These are phyloP conservation scores for Pygoscelis antarcticus DNA, from an alignment of 2,113 vertebrate species.

Conservation along the genomic window DNA sequence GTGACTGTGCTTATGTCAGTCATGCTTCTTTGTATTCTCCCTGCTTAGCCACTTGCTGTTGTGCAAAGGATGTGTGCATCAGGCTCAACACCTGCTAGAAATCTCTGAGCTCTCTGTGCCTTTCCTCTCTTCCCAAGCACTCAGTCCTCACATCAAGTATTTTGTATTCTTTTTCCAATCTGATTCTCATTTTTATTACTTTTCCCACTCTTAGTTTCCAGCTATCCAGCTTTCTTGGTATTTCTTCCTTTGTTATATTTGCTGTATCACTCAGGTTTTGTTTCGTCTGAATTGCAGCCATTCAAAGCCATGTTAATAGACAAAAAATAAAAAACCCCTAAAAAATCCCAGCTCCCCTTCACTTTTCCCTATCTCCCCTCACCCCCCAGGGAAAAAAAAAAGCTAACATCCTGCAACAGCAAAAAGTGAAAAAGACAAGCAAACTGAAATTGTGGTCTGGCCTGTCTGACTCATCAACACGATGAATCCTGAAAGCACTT, in stretches of 20 bases:
- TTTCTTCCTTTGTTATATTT: neutral
- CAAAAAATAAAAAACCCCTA: neutral
- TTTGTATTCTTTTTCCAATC: neutral
- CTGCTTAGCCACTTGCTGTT: constrained; percentile 46
- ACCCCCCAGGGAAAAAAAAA: too few species aligned
- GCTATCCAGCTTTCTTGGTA: neutral
- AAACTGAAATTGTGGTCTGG: neutral
- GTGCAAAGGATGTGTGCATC: constrained; percentile 53
- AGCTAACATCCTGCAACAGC: neutral
- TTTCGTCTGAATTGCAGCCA: neutral
- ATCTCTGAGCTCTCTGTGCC: constrained; percentile 14
- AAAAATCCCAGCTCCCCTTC: neutral
- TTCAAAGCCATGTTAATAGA: neutral
- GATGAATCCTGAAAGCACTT: neutral
- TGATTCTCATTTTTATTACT: neutral
- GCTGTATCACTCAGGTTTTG: neutral
- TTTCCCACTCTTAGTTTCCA: neutral
- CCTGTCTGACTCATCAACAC: neutral
- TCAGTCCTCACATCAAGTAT: neutral
- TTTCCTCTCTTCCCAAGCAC: neutral
- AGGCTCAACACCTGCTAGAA: constrained; percentile 49
- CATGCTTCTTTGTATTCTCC: constrained; percentile 67
- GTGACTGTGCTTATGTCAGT: constrained; percentile 70
- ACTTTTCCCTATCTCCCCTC: neutral
- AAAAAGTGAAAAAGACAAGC: neutral